Evolutionary conservation across 2,888 invertebrate genomes (phyloP).

Genomic region (Bhutanitis thaidina): DNA sequence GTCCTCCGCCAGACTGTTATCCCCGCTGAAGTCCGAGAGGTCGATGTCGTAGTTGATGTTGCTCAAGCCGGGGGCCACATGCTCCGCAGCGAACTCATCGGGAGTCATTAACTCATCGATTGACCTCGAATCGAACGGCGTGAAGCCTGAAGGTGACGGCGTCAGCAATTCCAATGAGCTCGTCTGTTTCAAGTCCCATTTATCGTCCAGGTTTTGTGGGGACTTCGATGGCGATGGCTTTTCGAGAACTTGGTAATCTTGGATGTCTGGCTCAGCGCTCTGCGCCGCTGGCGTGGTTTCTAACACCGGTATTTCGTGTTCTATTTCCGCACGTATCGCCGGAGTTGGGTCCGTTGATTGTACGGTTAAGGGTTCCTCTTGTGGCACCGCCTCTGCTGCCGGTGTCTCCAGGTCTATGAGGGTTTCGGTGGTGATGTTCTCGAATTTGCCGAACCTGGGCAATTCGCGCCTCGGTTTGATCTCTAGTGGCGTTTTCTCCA

Average conservation of each 20-base stretch:
- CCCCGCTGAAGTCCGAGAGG: conserved; percentile 86
- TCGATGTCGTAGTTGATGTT: conserved; percentile 89
- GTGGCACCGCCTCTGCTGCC: conserved; percentile 6
- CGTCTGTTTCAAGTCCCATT: conserved; percentile 57
- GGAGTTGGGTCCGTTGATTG: not conserved
- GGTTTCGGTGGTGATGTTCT: conserved; percentile 40
- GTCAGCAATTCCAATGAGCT: conserved; percentile 77
- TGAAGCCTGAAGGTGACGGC: conserved; percentile 78
- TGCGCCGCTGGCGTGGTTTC: conserved; percentile 32
- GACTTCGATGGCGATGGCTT: conserved; percentile 55
- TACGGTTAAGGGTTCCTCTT: conserved; percentile 1
- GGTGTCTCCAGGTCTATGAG: conserved; percentile 48
- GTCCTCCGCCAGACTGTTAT: conserved; percentile 84
- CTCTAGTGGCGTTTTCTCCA: conserved; percentile 87
- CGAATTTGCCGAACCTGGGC: conserved; percentile 52
- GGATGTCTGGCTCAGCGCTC: conserved; percentile 42
- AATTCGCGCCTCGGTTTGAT: conserved; percentile 58
- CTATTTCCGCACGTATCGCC: conserved; percentile 25
- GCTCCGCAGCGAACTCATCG: conserved; percentile 77
- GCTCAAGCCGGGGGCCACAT: conserved; percentile 81
- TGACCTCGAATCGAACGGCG: conserved; percentile 79
- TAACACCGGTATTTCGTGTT: conserved; percentile 10
- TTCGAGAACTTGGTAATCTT: conserved; percentile 54
- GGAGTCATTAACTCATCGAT: conserved; percentile 81
- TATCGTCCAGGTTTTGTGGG: conserved; percentile 46